Evolutionary conservation across 2,113 vertebrate species (phyloP).

Genomic region (Cavia porcellus): DNA sequence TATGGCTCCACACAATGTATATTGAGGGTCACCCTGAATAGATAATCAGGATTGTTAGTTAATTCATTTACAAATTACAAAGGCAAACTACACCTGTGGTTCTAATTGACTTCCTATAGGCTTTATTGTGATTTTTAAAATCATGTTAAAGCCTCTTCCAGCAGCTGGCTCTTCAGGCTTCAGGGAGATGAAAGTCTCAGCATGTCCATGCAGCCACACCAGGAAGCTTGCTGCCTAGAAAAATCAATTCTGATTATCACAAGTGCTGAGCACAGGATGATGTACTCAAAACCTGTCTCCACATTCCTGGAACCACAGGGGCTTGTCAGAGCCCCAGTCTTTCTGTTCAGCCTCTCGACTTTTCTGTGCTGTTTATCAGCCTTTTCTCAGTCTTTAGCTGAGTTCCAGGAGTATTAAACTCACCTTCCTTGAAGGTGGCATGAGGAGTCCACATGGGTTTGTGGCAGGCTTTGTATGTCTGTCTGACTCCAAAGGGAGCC

Average conservation of each 20-base stretch:
- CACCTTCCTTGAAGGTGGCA: constrained; percentile 13
- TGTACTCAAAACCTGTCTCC: not conserved
- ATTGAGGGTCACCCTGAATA: not conserved
- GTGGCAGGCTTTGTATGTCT: not conserved
- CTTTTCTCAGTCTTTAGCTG: not conserved
- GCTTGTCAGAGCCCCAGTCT: not conserved
- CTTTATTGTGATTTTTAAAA: constrained; percentile 74
- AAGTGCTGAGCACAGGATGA: constrained; percentile 28
- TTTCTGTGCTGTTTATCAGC: not conserved
- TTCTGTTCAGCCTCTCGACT: not conserved
- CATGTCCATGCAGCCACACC: constrained; percentile 69
- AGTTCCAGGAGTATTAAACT: not conserved
- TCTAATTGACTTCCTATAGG: constrained; percentile 64
- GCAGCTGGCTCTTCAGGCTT: constrained; percentile 70
- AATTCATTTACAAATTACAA: constrained; percentile 55
- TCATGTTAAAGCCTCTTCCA: constrained; percentile 69
- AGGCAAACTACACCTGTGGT: constrained; percentile 29
- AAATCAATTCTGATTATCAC: constrained; percentile 76
- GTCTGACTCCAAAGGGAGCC: constrained; percentile 23
- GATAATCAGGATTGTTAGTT: not conserved
- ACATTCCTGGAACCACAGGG: not conserved
- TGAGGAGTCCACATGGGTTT: not conserved
- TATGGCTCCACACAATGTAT: not conserved
- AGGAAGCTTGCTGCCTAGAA: constrained; percentile 72
- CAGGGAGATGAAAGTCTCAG: constrained; percentile 73